phyloP scores from a whole-genome alignment of 2,888 invertebrate species.

The Salticus scenicus region DNA sequence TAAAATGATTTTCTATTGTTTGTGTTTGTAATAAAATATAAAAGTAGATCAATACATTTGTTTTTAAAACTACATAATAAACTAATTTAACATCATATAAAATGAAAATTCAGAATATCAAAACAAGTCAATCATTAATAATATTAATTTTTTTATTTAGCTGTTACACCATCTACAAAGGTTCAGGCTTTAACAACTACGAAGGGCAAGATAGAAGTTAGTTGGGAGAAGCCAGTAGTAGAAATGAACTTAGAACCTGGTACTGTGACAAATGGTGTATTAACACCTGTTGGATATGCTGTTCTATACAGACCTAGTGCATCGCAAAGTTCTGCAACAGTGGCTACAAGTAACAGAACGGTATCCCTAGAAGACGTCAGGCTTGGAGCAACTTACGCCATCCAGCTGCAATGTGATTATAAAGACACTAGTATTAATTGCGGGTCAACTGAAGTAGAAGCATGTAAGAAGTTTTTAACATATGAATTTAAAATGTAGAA shows the following conservation, averaged over 20 bases:
- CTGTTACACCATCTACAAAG: constrained; percentile 15
- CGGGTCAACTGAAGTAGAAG: constrained; percentile 33
- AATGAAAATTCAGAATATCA: no score
- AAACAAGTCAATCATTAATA: no score
- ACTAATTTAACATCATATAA: no score
- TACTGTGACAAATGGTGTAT: neutral
- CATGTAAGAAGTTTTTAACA: no score
- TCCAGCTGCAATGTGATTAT: constrained; percentile 30
- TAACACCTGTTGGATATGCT: constrained; percentile 30
- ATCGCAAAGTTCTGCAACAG: neutral
- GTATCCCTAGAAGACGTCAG: constrained; percentile 45
- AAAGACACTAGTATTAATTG: constrained; percentile 20
- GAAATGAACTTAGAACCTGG: constrained; percentile 30
- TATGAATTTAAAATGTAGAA: no score
- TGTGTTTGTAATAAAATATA: no score
- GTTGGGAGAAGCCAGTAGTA: constrained; percentile 32
- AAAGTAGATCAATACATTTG: no score
- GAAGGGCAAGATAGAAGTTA: constrained; percentile 53
- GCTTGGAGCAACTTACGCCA: constrained; percentile 45
- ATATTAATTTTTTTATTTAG: constrained; percentile 3
- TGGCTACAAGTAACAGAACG: neutral
- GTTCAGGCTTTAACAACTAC: constrained; percentile 50
- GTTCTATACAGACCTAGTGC: constrained; percentile 29
- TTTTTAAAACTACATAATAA: no score
- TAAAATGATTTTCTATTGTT: no score